Percentiles rank a stretch among this genome's conserved stretches.
Evolutionary conservation across 2,888 invertebrate species (phyloP).

Genomic region (Clanis bilineata): DNA sequence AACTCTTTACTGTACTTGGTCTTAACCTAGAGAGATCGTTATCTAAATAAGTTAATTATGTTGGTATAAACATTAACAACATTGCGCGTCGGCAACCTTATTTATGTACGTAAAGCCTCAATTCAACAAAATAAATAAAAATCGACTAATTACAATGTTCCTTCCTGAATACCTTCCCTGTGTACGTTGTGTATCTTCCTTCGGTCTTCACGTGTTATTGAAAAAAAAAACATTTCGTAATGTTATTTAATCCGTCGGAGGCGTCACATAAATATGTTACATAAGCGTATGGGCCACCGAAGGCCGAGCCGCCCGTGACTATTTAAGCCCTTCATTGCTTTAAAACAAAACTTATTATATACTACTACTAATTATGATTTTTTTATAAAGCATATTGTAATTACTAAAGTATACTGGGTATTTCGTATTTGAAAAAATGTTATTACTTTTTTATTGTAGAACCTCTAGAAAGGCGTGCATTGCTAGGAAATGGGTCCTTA

Average conservation of each 20-base stretch:
- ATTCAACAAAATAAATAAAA: constrained; percentile 44
- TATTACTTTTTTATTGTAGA: no score
- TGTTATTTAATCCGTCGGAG: neutral
- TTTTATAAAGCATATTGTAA: no score
- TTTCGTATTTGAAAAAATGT: no score
- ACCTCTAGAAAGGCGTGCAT: no score
- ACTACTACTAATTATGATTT: no score
- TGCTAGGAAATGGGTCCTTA: no score
- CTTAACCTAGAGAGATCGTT: constrained; percentile 72
- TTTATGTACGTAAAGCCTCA: constrained; percentile 34
- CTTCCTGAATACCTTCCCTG: constrained; percentile 28
- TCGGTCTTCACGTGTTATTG: neutral
- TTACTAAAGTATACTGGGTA: no score
- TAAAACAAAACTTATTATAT: neutral
- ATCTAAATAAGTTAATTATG: constrained; percentile 59
- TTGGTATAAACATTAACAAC: constrained; percentile 44
- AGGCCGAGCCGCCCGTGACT: no score
- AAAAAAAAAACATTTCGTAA: neutral
- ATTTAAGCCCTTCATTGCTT: neutral
- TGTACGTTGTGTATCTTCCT: neutral
- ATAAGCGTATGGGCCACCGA: no score
- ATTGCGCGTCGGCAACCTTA: constrained; percentile 51
- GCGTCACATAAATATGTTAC: no score
- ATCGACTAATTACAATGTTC: constrained; percentile 40
- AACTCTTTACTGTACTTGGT: constrained; percentile 52